phyloP scores from a whole-genome alignment of 2,113 vertebrate genomes.

The Ptilorrhoa leucosticta region DNA sequence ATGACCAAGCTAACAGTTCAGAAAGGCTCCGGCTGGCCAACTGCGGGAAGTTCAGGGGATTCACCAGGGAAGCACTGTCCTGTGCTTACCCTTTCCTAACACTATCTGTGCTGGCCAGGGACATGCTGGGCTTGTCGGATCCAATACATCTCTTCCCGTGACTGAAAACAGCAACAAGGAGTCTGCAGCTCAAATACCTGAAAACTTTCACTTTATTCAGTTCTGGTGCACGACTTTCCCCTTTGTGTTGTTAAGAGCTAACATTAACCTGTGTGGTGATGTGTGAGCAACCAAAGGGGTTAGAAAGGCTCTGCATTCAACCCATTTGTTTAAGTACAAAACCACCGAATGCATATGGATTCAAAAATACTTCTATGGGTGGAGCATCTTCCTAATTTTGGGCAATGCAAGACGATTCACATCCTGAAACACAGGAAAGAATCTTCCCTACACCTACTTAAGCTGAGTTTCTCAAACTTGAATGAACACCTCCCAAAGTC shows the following conservation, averaged over 20 bases:
- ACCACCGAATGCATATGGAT: background rate
- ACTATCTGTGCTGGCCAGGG: background rate
- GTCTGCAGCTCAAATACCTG: background rate
- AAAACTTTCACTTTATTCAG: background rate
- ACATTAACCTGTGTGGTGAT: background rate
- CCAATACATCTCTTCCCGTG: background rate
- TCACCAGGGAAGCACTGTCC: background rate
- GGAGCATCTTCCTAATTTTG: background rate
- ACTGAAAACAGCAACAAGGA: background rate
- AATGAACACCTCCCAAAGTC: background rate
- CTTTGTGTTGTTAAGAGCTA: background rate
- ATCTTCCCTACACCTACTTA: background rate
- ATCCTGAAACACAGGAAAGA: background rate
- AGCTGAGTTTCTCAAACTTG: background rate
- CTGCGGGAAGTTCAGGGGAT: background rate
- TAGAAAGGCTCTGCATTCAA: background rate
- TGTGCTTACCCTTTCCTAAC: background rate
- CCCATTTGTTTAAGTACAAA: background rate
- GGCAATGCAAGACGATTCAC: background rate
- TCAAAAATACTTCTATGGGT: background rate
- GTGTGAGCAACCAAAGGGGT: background rate
- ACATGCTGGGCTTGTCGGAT: background rate
- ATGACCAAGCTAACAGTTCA: background rate
- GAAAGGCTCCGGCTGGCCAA: background rate
- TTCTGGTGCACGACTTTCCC: accelerated